phyloP scores from a whole-genome alignment of 1,140 invertebrate genomes.

The Aphidius gifuensis region DNA sequence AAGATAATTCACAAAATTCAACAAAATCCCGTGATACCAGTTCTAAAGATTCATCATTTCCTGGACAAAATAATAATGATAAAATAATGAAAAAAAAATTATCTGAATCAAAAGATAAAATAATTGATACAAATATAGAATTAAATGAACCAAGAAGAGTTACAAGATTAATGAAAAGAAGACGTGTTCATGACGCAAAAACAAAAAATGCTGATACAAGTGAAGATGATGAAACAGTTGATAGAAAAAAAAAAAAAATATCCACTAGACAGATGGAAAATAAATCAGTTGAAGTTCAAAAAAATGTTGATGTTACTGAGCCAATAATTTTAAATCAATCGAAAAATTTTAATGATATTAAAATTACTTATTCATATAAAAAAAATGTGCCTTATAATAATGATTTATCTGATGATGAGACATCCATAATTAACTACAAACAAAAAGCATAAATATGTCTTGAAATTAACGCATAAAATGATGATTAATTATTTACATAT shows the following conservation, averaged over 20 bases:
- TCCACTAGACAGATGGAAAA: background rate
- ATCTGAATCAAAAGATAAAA: background rate
- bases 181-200: background rate
- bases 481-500: too few species aligned
- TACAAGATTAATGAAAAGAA: background rate
- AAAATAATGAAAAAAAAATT: background rate
- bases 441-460: background rate
- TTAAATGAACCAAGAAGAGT: background rate
- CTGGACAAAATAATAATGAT: background rate
- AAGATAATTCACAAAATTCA: slow-evolving; percentile 13
- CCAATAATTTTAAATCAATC: too few species aligned
- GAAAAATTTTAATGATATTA: background rate
- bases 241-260: background rate
- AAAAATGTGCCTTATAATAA: slow-evolving; percentile 16
- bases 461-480: too few species aligned
- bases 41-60: slow-evolving; percentile 1
- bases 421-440: slow-evolving; percentile 21
- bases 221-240: background rate
- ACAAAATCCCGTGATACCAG: slow-evolving; percentile 9
- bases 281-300: background rate
- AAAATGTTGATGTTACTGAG: background rate
- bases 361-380: slow-evolving; percentile 23
- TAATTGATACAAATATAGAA: background rate
- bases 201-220: background rate
- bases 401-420: slow-evolving; percentile 33